Conservation (phyloP, 2,797 vertebrate species). For the Sebastiscus albofasciatus region DNA sequence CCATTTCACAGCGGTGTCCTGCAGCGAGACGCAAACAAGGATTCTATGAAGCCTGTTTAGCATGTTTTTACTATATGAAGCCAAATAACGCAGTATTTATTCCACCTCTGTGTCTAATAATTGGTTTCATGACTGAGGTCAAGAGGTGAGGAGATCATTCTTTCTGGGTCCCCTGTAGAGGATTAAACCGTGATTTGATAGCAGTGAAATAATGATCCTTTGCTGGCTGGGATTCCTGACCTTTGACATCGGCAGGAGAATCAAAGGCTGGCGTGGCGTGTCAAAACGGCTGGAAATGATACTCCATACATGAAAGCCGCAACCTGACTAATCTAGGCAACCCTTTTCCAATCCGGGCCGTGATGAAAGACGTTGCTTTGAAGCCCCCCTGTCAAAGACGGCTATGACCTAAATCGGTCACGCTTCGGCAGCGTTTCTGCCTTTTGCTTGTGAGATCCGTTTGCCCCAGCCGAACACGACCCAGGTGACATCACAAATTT, state of each 20-base stretch:
- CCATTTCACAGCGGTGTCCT: conserved; percentile 65
- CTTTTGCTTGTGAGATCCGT: conserved; percentile 5
- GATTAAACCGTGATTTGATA: conserved; percentile 63
- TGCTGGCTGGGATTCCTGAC: conserved; percentile 60
- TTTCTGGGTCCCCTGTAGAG: conserved; percentile 27
- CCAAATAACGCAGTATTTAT: conserved; percentile 10
- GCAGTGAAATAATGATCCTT: conserved; percentile 57
- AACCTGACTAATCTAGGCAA: conserved; percentile 49
- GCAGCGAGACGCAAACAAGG: conserved; percentile 57
- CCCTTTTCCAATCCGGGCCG: conserved; percentile 6
- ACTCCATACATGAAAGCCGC: conserved; percentile 55
- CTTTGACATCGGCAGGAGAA: conserved; percentile 57
- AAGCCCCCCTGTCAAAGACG: conserved; percentile 50
- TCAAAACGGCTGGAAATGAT: conserved; percentile 57
- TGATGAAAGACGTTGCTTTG: conserved; percentile 70
- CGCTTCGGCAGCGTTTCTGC: conserved; percentile 28
- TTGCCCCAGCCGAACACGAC: conserved; percentile 43
- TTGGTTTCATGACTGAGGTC: conserved; percentile 32
- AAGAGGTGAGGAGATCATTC: conserved; percentile 52
- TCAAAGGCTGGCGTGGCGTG: conserved; percentile 55
- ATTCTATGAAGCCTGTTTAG: conserved; percentile 55
- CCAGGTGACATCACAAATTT: conserved; percentile 56
- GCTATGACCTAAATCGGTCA: conserved; percentile 60
- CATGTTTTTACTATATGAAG: conserved; percentile 29
- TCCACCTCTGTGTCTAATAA: conserved; percentile 29